These are phyloP conservation scores for Aramus guarauna DNA, from an alignment of 2,113 vertebrate species.

Conservation along the genomic window DNA sequence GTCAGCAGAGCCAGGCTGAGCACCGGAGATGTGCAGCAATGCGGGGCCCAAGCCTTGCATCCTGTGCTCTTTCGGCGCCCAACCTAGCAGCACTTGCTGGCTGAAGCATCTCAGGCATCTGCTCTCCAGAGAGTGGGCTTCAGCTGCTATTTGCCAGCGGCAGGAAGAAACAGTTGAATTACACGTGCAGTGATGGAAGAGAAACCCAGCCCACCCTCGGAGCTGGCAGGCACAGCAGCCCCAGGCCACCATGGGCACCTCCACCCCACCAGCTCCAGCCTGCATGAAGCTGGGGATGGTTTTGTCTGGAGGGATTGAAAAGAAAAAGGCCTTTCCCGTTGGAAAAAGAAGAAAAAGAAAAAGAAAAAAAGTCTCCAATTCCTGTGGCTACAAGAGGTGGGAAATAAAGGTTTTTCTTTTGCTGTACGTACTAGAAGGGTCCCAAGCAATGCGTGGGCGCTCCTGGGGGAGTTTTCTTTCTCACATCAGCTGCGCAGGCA, in stretches of 20 bases:
- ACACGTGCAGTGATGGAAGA: background rate
- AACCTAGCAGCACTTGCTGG: fast-evolving
- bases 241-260: fast-evolving
- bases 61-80: background rate
- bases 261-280: background rate
- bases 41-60: background rate
- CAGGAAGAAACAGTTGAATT: background rate
- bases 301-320: background rate
- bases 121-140: background rate
- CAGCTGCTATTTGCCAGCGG: background rate
- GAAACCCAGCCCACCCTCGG: background rate
- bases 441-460: fast-evolving
- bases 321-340: background rate
- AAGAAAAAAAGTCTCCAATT: background rate
- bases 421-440: background rate
- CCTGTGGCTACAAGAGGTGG: background rate
- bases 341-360: background rate
- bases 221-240: background rate
- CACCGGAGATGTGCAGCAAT: background rate
- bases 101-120: background rate
- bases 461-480: background rate
- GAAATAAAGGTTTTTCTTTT: background rate
- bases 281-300: background rate
- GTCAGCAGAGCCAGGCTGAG: background rate
- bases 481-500: background rate